These are phyloP conservation scores for Clarias macrocephalus DNA, from an alignment of 2,113 vertebrate species.

Conservation along the genomic window DNA sequence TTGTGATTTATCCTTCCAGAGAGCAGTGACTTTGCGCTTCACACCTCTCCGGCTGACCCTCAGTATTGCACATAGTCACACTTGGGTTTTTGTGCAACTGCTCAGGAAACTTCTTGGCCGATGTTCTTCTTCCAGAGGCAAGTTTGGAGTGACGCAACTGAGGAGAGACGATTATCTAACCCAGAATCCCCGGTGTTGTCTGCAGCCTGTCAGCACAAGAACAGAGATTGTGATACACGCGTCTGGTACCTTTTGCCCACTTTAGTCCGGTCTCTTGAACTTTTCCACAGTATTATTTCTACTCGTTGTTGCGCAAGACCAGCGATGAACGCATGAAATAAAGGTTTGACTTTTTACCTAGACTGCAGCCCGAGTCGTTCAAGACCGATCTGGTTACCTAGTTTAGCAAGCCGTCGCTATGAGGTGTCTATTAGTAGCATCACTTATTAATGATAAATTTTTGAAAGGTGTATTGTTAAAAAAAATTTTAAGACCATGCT, in stretches of 20 bases:
- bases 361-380: neutral
- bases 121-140: no score
- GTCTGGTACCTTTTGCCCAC: constrained; percentile 49
- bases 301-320: constrained; percentile 3
- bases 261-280: constrained; percentile 27
- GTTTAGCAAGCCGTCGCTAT: neutral
- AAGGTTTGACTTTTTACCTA: constrained; percentile 39
- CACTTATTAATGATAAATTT: neutral
- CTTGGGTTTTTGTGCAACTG: no score
- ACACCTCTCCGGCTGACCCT: no score
- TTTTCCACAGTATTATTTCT: constrained; percentile 25
- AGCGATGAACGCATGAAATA: constrained; percentile 18
- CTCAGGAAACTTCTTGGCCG: no score
- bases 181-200: neutral
- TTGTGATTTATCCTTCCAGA: no score
- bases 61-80: no score
- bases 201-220: neutral
- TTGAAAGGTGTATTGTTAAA: neutral
- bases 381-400: neutral
- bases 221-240: constrained; percentile 19
- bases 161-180: neutral
- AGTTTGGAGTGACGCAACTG: no score
- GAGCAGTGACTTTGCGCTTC: no score
- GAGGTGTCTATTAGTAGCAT: neutral
- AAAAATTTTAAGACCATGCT: neutral